These are phyloP conservation scores for Paradisaea rubra DNA, from an alignment of 2,113 vertebrate genomes.

Conservation along the genomic window DNA sequence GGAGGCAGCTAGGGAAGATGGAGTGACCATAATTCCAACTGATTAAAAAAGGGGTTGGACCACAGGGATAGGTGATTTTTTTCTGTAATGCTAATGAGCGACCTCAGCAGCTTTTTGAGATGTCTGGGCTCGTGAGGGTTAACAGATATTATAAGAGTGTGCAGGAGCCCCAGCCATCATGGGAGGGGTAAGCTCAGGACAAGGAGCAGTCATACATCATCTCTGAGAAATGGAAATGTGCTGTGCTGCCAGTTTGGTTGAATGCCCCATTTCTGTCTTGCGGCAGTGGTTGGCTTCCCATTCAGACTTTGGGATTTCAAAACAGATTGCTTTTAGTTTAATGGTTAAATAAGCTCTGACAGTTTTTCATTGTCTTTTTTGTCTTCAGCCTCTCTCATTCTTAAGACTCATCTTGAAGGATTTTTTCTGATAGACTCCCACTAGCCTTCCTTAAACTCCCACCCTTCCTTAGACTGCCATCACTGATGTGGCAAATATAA, in stretches of 20 bases:
- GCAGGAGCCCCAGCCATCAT: not conserved
- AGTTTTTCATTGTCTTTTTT: not conserved
- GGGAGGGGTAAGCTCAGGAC: not conserved
- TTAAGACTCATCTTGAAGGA: not conserved
- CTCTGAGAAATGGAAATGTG: not conserved
- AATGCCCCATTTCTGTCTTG: not conserved
- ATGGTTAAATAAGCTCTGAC: not conserved
- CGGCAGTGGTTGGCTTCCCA: not conserved
- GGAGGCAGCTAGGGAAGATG: not conserved
- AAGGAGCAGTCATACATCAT: accelerated
- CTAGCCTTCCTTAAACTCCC: not conserved
- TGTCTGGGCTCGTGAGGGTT: not conserved
- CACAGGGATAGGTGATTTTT: not conserved
- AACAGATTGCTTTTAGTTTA: constrained; percentile 11
- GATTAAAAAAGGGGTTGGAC: not conserved
- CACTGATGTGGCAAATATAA: not conserved
- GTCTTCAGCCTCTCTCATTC: not conserved
- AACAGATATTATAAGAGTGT: not conserved
- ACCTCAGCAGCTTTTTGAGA: not conserved
- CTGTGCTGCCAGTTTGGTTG: not conserved
- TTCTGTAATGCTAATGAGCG: not conserved
- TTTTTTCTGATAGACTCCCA: constrained; percentile 8
- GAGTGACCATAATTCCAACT: not conserved
- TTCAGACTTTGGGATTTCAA: not conserved
- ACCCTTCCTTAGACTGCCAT: not conserved